A percentile compares a stretch with the other conserved stretches of the same genome.
Evolutionary conservation across 2,888 invertebrate species (phyloP).

Genomic region (Drosophila trichaetosa): DNA sequence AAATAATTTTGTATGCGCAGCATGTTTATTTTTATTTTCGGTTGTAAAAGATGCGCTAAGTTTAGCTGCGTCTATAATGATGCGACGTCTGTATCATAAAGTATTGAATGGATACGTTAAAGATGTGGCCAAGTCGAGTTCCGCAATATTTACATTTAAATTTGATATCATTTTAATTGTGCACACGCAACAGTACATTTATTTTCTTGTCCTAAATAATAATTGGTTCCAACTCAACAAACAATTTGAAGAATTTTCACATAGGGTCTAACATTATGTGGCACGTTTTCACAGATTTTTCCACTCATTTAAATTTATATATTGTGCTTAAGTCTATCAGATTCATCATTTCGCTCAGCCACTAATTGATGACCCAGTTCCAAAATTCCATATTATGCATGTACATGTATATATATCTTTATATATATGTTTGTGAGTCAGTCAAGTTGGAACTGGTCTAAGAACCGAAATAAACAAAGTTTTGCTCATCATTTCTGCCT

Average conservation of each 20-base stretch:
- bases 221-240: background rate
- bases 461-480: constrained; percentile 45
- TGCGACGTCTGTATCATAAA: constrained; percentile 28
- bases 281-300: background rate
- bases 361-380: constrained; percentile 58
- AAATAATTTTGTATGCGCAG: constrained; percentile 26
- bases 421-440: constrained; percentile 9
- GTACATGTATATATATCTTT: background rate
- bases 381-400: background rate
- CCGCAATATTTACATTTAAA: constrained; percentile 2
- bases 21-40: constrained; percentile 41
- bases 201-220: background rate
- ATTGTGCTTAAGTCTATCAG: constrained; percentile 6
- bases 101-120: constrained; percentile 1
- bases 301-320: constrained; percentile 1
- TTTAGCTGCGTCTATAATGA: constrained; percentile 21
- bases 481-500: constrained; percentile 38
- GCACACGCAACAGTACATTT: background rate
- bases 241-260: background rate
- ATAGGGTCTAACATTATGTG: background rate
- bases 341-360: constrained; percentile 3
- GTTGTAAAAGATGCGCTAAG: constrained; percentile 26
- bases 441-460: constrained; percentile 23
- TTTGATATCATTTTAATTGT: background rate
- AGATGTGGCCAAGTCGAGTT: background rate